Conservation (phyloP, 2,888 invertebrate species). For the Lasioglossum marginatum region DNA sequence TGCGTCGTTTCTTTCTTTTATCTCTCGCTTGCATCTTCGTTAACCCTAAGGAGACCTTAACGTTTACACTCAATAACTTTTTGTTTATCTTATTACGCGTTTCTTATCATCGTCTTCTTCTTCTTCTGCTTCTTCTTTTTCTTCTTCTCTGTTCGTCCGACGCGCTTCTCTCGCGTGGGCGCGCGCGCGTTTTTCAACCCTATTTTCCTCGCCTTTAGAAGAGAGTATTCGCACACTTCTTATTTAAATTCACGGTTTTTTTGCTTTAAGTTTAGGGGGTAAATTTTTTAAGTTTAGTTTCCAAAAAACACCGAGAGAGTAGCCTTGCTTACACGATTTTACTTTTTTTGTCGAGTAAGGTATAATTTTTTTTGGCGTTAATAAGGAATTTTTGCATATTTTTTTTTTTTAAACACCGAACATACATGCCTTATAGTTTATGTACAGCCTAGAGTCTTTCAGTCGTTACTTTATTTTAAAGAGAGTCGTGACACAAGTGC, state of each 20-base stretch:
- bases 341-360: conserved; percentile 74
- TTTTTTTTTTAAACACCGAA: conserved; percentile 81
- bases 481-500: conserved; percentile 72
- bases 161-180: conserved; percentile 51
- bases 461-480: conserved; percentile 79
- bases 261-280: conserved; percentile 79
- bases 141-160: conserved; percentile 33
- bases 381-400: conserved; percentile 79
- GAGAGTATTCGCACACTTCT: conserved; percentile 22
- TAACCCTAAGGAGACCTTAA: conserved; percentile 82
- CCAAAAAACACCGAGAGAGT: conserved; percentile 84
- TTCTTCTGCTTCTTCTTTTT: background rate
- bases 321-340: conserved; percentile 80
- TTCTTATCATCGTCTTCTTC: background rate
- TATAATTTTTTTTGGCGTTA: conserved; percentile 75
- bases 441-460: conserved; percentile 84
- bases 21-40: conserved; percentile 64
- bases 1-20: conserved; percentile 71
- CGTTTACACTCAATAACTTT: conserved; percentile 82
- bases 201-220: conserved; percentile 14
- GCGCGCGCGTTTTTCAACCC: conserved; percentile 41
- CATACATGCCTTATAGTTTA: conserved; percentile 84
- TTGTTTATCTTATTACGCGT: conserved; percentile 46
- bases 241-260: conserved; percentile 67
- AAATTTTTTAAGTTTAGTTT: conserved; percentile 82